phyloP scores from a whole-genome alignment of 92 coral and sea anemone species.

The Chrysogorgia sp. region DNA sequence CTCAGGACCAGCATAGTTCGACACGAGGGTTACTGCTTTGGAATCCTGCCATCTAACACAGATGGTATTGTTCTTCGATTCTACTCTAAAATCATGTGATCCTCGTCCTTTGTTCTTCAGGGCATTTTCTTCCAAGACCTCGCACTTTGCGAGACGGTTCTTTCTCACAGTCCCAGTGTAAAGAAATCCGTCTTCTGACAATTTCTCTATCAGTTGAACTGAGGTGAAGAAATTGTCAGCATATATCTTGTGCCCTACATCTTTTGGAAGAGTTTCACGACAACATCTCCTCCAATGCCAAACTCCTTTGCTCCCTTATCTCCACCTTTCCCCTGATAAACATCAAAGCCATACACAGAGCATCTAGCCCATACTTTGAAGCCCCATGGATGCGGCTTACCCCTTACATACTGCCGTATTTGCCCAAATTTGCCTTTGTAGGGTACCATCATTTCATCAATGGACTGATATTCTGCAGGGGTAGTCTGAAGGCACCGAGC shows the following conservation, averaged over 20 bases:
- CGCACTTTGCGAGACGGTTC: conserved; percentile 1
- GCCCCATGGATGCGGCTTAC: conserved; percentile 12
- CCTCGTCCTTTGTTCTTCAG: conserved; percentile 9
- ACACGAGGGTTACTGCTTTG: conserved; percentile 19
- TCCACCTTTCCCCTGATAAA: conserved; percentile 15
- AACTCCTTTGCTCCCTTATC: neutral
- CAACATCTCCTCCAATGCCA: conserved; percentile 10
- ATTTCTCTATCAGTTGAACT: conserved; percentile 9
- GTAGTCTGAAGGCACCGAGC: conserved; percentile 3
- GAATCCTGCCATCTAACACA: conserved; percentile 31
- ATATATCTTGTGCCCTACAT: neutral
- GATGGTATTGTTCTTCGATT: conserved; percentile 1
- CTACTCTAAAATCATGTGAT: neutral
- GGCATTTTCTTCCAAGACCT: neutral
- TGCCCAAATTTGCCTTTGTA: conserved; percentile 6
- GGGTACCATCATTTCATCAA: conserved; percentile 20
- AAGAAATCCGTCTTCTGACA: conserved; percentile 17
- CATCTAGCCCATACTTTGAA: conserved; percentile 3
- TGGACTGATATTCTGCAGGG: neutral
- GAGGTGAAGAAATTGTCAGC: conserved; percentile 21
- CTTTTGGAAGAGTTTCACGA: neutral
- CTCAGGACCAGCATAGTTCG: conserved; percentile 37
- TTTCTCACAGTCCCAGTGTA: conserved; percentile 8
- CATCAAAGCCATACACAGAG: conserved; percentile 4
- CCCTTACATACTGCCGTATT: neutral